phyloP scores from a whole-genome alignment of 2,888 invertebrate genomes.

The Deilephila porcellus region DNA sequence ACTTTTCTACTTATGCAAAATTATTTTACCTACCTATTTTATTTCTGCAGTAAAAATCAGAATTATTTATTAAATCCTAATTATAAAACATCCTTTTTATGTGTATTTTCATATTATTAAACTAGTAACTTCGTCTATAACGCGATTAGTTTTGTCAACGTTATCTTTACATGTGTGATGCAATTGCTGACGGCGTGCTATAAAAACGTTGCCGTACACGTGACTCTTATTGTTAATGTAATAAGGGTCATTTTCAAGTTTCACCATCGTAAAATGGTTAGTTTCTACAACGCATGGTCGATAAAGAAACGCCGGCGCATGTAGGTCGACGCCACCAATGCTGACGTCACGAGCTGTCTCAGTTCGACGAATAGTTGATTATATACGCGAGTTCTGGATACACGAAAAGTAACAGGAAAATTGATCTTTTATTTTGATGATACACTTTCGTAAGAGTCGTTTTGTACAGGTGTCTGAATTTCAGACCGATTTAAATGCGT shows the following conservation, averaged over 20 bases:
- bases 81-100: background rate
- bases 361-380: conserved; percentile 39
- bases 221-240: conserved; percentile 29
- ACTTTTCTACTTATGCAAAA: no score
- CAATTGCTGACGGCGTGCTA: conserved; percentile 28
- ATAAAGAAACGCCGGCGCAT: conserved; percentile 48
- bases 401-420: conserved; percentile 29
- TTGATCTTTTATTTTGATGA: conserved; percentile 3
- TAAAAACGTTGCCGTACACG: background rate
- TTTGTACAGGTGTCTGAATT: no score
- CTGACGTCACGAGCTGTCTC: conserved; percentile 34
- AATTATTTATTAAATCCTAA: background rate
- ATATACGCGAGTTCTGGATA: conserved; percentile 29
- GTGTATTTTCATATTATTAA: background rate
- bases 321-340: conserved; percentile 51
- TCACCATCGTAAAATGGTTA: conserved; percentile 36
- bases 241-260: conserved; percentile 35
- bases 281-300: conserved; percentile 38
- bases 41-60: background rate
- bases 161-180: conserved; percentile 34
- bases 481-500: no score
- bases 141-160: conserved; percentile 25
- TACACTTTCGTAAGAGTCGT: background rate
- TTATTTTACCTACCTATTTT: background rate
- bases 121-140: conserved; percentile 17